These are phyloP conservation scores for Rhorus exstirpatorius DNA, from an alignment of 2,888 invertebrate species.

Conservation along the genomic window DNA sequence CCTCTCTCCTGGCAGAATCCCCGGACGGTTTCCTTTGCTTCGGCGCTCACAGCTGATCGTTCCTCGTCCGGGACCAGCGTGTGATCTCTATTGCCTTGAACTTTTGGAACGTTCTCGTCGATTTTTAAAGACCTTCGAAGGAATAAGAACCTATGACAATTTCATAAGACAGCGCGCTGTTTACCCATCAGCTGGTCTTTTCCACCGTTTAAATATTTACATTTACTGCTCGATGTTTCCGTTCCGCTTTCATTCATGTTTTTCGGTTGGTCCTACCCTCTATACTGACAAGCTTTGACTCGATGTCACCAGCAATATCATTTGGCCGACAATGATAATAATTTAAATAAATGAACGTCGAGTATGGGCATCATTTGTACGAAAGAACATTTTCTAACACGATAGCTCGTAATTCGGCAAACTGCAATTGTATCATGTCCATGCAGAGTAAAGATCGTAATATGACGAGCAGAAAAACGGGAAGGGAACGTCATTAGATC, in stretches of 20 bases:
- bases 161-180: constrained; percentile 36
- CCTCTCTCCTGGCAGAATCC: constrained; percentile 7
- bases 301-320: not conserved
- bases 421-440: too few species aligned
- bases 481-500: too few species aligned
- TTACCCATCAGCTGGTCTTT: constrained; percentile 50
- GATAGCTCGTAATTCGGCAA: too few species aligned
- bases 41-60: constrained; percentile 73
- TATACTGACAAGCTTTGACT: not conserved
- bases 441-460: too few species aligned
- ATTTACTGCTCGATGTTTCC: constrained; percentile 17
- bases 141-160: constrained; percentile 59
- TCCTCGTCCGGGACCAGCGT: constrained; percentile 32
- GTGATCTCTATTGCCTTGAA: constrained; percentile 19
- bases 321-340: not conserved
- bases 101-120: constrained; percentile 19
- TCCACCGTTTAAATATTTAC: constrained; percentile 50
- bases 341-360: not conserved
- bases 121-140: constrained; percentile 56
- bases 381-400: too few species aligned
- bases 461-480: too few species aligned
- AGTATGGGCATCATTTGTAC: not conserved
- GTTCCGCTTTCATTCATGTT: constrained; percentile 31
- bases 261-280: not conserved
- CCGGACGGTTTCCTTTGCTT: constrained; percentile 51